These are phyloP conservation scores for Camptogramma bilineatum DNA, from an alignment of 2,888 invertebrate species.

Conservation along the genomic window DNA sequence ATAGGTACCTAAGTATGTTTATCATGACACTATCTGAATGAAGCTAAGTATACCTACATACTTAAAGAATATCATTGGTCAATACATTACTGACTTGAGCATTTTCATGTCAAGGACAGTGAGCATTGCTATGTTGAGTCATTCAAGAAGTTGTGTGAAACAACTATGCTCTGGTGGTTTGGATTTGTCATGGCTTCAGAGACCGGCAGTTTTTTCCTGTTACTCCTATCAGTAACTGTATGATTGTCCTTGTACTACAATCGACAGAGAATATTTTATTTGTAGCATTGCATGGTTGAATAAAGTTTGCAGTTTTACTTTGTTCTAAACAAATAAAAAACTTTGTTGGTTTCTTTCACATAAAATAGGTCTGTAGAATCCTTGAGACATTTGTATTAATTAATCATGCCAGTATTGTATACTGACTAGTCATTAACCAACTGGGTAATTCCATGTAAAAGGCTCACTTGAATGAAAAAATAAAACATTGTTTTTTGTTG, in stretches of 20 bases:
- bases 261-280: slow-evolving; percentile 13
- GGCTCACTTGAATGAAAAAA: no score
- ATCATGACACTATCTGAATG: slow-evolving; percentile 37
- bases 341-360: no score
- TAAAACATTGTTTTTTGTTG: no score
- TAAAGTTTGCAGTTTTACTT: no score
- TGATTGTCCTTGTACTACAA: slow-evolving; percentile 28
- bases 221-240: slow-evolving; percentile 31
- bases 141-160: slow-evolving; percentile 47
- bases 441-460: no score
- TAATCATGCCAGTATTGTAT: no score
- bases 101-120: slow-evolving; percentile 75
- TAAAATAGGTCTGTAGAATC: no score
- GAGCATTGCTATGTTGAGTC: slow-evolving; percentile 51
- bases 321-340: no score
- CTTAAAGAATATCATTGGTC: slow-evolving; percentile 42
- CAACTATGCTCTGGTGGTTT: slow-evolving; percentile 37
- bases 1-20: slow-evolving; percentile 29
- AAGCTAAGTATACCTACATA: slow-evolving; percentile 22
- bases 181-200: slow-evolving; percentile 11
- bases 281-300: background rate
- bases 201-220: slow-evolving; percentile 38
- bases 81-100: slow-evolving; percentile 42
- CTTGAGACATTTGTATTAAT: no score
- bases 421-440: no score